These are phyloP conservation scores for Elymnias hypermnestra DNA, from an alignment of 1,140 invertebrate genomes.

Conservation along the genomic window DNA sequence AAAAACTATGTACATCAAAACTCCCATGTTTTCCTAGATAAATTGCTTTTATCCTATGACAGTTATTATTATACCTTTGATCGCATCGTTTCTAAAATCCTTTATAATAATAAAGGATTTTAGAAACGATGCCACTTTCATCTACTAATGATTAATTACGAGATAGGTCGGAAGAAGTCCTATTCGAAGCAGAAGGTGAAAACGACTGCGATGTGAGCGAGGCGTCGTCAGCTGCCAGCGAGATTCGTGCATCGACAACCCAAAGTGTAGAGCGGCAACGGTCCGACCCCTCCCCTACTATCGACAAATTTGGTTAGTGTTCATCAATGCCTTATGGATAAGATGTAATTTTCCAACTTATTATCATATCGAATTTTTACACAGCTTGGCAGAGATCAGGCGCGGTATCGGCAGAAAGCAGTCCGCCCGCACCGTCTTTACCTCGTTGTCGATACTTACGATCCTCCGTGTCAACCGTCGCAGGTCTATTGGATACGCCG, in stretches of 20 bases:
- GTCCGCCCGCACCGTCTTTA: conserved; percentile 30
- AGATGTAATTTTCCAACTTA: too few species aligned
- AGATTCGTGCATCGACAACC: conserved; percentile 5
- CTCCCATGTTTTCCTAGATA: too few species aligned
- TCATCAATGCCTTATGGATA: too few species aligned
- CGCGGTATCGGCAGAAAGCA: conserved; percentile 45
- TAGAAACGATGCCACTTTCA: too few species aligned
- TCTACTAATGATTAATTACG: too few species aligned
- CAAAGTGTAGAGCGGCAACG: conserved; percentile 26
- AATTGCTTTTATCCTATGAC: too few species aligned
- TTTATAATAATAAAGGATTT: too few species aligned
- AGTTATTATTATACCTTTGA: too few species aligned
- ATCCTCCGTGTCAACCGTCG: conserved; percentile 26
- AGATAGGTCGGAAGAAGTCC: conserved; percentile 38
- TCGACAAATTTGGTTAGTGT: conserved; percentile 26
- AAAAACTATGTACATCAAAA: too few species aligned
- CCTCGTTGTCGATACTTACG: conserved; percentile 29
- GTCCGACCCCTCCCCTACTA: conserved; percentile 26
- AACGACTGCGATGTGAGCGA: conserved; percentile 40
- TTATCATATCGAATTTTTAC: too few species aligned
- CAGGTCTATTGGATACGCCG: too few species aligned
- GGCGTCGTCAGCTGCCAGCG: conserved; percentile 12
- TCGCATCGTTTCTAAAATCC: too few species aligned
- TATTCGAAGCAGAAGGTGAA: conserved; percentile 49
- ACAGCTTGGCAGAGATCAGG: conserved; percentile 45